phyloP scores from a whole-genome alignment of 2,797 vertebrate genomes.

The Sebastes goodei region DNA sequence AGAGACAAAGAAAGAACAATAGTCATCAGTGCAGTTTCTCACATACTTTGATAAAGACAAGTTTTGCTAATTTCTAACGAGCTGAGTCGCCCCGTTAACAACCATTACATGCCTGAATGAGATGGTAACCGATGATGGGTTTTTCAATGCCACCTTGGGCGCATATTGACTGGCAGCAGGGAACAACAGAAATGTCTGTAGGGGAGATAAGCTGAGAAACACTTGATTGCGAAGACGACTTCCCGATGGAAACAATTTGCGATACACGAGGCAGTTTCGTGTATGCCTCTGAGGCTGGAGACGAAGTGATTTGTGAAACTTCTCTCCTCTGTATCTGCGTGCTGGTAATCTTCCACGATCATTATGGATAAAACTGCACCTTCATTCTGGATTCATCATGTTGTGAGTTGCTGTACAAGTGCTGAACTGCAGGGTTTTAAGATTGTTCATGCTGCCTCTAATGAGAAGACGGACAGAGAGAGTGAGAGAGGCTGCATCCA shows the following conservation, averaged over 20 bases:
- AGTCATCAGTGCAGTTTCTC: neutral
- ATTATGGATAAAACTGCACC: conserved; percentile 42
- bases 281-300: conserved; percentile 14
- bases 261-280: conserved; percentile 16
- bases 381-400: conserved; percentile 15
- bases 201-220: conserved; percentile 37
- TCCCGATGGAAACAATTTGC: conserved; percentile 39
- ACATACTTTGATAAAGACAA: neutral
- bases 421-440: conserved; percentile 5
- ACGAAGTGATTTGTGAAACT: conserved; percentile 23
- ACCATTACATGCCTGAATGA: conserved; percentile 34
- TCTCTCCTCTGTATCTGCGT: neutral
- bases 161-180: conserved; percentile 46
- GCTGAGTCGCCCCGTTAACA: conserved; percentile 31
- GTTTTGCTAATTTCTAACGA: conserved; percentile 29
- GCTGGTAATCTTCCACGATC: conserved; percentile 40
- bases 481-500: neutral
- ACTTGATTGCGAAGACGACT: conserved; percentile 34
- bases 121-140: conserved; percentile 48
- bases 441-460: conserved; percentile 4
- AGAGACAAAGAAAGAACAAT: conserved; percentile 17
- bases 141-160: conserved; percentile 49
- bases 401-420: conserved; percentile 4
- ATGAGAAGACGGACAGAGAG: conserved; percentile 16
- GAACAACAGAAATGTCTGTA: conserved; percentile 33